A percentile compares a stretch with the other conserved stretches of the same genome.
Evolutionary conservation across 1,140 invertebrate species (phyloP).

Genomic region (Diorhabda carinulata): DNA sequence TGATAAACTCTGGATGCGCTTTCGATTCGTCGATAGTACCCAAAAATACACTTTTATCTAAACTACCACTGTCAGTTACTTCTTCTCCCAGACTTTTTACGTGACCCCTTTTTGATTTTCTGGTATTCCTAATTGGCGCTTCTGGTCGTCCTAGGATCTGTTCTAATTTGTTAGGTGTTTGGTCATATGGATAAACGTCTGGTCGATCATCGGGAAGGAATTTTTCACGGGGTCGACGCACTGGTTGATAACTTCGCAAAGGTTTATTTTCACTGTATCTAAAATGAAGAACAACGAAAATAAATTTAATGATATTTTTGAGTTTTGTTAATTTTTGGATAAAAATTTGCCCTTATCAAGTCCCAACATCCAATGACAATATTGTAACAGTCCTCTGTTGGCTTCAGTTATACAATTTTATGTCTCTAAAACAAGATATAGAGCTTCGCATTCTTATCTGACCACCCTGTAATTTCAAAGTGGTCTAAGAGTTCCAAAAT

Average conservation of each 20-base stretch:
- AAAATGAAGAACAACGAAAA: background rate
- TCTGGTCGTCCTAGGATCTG: conserved; percentile 44
- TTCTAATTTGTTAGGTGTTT: conserved; percentile 42
- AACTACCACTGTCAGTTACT: conserved; percentile 37
- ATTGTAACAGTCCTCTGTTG: no score
- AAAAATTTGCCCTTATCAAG: no score
- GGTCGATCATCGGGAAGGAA: conserved; percentile 27
- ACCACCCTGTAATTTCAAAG: no score
- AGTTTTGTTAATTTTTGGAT: no score
- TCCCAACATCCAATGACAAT: no score
- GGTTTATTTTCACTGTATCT: conserved; percentile 8
- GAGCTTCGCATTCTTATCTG: no score
- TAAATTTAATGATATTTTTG: background rate
- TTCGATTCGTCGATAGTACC: conserved; percentile 45
- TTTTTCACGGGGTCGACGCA: conserved; percentile 23
- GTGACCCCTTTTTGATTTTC: conserved; percentile 39
- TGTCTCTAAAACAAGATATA: no score
- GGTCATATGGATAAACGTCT: conserved; percentile 37
- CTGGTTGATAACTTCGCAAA: conserved; percentile 15
- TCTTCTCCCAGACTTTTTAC: conserved; percentile 48
- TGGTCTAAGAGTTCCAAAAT: no score
- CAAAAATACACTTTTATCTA: conserved; percentile 40
- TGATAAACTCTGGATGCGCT: conserved; percentile 16
- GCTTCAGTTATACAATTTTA: no score
- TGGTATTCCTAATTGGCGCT: conserved; percentile 38